Evolutionary conservation across 2,888 invertebrate genomes (phyloP).

Genomic region (Creontiades dilutus): DNA sequence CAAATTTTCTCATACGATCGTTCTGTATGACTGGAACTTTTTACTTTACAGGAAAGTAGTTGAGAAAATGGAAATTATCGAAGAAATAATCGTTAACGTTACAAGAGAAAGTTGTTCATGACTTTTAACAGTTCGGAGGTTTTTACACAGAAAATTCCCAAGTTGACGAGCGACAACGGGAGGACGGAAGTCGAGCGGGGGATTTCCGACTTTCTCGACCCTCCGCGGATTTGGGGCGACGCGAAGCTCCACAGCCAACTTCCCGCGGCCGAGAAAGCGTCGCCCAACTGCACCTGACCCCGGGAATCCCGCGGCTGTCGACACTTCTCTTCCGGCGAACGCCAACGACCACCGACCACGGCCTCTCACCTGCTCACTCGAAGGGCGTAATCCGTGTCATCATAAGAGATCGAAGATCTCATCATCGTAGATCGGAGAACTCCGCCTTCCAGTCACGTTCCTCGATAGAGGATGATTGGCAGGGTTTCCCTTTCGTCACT

Average conservation of each 20-base stretch:
- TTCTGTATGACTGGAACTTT: no score
- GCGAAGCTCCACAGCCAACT: neutral
- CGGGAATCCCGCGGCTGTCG: neutral
- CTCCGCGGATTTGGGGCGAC: constrained; percentile 4
- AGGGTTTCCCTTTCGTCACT: constrained; percentile 17
- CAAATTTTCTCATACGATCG: no score
- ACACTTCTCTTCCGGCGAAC: neutral
- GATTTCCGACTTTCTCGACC: neutral
- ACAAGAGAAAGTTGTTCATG: neutral
- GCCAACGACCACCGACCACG: neutral
- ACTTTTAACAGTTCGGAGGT: neutral
- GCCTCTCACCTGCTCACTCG: neutral
- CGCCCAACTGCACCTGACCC: neutral
- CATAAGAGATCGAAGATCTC: neutral
- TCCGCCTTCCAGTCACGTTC: neutral
- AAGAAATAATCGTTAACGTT: neutral
- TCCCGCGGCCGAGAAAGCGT: neutral
- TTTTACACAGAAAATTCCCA: neutral
- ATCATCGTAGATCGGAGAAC: neutral
- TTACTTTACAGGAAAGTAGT: no score
- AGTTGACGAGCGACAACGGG: neutral
- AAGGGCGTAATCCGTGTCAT: neutral
- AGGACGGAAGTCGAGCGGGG: neutral
- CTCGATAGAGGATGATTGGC: neutral
- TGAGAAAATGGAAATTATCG: no score